Evolutionary conservation across 2,797 vertebrate genomes (phyloP).

Genomic region (Phaenicophaeus curvirostris): DNA sequence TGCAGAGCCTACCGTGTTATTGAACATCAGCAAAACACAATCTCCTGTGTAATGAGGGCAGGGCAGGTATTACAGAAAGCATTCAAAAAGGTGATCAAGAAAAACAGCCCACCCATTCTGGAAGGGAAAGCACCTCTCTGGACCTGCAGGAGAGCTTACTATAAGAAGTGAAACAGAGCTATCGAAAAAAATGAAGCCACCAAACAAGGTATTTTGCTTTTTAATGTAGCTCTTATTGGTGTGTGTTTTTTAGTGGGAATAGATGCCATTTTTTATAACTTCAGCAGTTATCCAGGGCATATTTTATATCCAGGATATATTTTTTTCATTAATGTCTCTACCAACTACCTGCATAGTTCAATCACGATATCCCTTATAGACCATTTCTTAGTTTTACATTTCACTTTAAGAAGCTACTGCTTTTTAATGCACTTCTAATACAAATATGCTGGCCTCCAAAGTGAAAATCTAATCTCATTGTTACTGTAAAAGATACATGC

Average conservation of each 20-base stretch:
- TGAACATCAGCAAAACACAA: conserved; percentile 53
- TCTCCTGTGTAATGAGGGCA: conserved; percentile 36
- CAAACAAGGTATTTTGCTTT: conserved; percentile 62
- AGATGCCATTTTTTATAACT: neutral
- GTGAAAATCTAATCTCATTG: neutral
- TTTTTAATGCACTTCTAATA: neutral
- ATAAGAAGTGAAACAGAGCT: conserved; percentile 7
- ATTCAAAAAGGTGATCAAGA: conserved; percentile 39
- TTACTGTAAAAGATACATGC: neutral
- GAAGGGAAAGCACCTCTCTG: conserved; percentile 11
- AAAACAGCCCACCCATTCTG: neutral
- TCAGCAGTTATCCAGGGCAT: neutral
- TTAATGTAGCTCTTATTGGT: neutral
- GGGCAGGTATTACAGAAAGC: conserved; percentile 50
- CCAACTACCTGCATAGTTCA: neutral
- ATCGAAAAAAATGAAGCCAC: conserved; percentile 11
- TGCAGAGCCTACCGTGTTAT: conserved; percentile 51
- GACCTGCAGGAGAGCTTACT: conserved; percentile 23
- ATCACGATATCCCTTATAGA: neutral
- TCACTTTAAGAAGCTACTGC: neutral
- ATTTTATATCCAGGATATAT: neutral
- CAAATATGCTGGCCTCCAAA: neutral
- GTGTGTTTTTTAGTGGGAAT: neutral
- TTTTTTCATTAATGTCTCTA: neutral
- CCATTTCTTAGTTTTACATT: neutral